Conservation (phyloP, 2,797 vertebrate species). For the Bovichtus variegatus region DNA sequence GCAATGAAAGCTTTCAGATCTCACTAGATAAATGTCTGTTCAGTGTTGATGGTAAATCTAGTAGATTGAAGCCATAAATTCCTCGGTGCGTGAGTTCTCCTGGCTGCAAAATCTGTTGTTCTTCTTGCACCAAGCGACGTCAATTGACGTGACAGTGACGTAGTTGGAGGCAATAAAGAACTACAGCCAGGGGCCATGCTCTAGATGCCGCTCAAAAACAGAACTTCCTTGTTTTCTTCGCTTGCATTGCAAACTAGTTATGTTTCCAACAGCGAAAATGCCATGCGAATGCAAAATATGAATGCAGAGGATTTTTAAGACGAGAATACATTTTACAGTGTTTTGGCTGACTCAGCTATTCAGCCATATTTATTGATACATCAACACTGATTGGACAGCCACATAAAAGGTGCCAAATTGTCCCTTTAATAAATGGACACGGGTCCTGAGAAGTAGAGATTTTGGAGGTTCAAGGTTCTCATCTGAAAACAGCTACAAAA, state of each 20-base stretch:
- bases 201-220: not conserved
- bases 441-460: not conserved
- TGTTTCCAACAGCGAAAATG: not conserved
- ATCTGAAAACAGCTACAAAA: constrained; percentile 8
- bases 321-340: not conserved
- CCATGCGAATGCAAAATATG: not conserved
- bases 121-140: not conserved
- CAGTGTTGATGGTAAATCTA: not conserved
- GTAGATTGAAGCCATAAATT: not conserved
- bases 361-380: no score
- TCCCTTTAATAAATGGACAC: not conserved
- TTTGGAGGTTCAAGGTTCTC: not conserved
- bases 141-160: not conserved
- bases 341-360: no score
- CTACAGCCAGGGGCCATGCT: not conserved
- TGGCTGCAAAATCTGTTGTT: no score
- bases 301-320: no score
- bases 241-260: not conserved
- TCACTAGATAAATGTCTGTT: not conserved
- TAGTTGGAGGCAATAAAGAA: not conserved
- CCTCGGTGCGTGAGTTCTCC: accelerated
- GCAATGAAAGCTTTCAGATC: constrained; percentile 12
- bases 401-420: no score
- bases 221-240: not conserved
- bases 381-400: no score